Conservation (phyloP, 2,888 invertebrate genomes). For the Coenonympha arcania region DNA sequence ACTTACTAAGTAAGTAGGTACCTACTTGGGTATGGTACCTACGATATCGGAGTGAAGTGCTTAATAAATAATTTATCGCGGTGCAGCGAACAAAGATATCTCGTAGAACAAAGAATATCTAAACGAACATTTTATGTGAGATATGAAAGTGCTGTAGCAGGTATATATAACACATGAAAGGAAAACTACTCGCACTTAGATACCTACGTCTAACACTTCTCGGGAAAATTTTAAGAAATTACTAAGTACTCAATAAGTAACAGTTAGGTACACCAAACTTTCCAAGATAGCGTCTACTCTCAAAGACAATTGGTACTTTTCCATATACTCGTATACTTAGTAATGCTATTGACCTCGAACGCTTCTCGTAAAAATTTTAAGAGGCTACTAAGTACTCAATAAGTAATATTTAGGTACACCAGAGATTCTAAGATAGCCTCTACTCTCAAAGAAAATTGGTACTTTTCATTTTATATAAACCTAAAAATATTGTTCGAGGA, state of each 20-base stretch:
- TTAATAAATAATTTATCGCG: conserved; percentile 23
- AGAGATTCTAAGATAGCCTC: too few relatives aligned
- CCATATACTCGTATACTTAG: too few relatives aligned
- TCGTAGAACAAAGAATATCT: conserved; percentile 13
- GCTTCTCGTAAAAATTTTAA: background rate
- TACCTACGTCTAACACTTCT: too few relatives aligned
- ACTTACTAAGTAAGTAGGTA: conserved; percentile 11
- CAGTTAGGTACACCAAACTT: too few relatives aligned
- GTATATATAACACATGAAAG: background rate
- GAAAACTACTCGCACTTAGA: background rate
- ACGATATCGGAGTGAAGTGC: conserved; percentile 3
- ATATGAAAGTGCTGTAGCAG: too few relatives aligned
- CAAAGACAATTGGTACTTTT: too few relatives aligned
- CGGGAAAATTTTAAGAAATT: background rate
- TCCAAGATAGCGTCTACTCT: too few relatives aligned
- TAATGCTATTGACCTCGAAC: too few relatives aligned
- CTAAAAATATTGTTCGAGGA: too few relatives aligned
- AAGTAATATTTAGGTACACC: too few relatives aligned
- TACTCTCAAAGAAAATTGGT: too few relatives aligned
- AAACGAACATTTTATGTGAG: conserved; percentile 2
- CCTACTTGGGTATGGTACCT: conserved; percentile 8
- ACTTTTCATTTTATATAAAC: too few relatives aligned
- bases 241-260: background rate
- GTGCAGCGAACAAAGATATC: conserved; percentile 9
- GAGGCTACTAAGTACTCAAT: background rate